Percentiles rank a stretch among this genome's conserved stretches.
Evolutionary conservation across 2,113 vertebrate genomes (phyloP).

Genomic region (Oryzias celebensis): DNA sequence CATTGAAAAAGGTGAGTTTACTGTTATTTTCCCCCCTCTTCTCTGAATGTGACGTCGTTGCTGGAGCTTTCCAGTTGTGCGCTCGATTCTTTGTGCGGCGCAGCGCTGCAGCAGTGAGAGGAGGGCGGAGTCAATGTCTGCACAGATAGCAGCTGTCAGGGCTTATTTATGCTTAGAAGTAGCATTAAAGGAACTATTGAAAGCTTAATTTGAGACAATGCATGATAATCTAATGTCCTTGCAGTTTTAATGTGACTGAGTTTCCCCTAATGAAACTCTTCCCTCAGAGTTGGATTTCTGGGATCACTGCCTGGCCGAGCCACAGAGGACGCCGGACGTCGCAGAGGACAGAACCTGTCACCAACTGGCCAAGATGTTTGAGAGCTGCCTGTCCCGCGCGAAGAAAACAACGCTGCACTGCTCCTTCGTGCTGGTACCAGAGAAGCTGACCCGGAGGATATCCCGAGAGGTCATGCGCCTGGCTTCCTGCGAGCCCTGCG

Average conservation of each 20-base stretch:
- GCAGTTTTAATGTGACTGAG: background rate
- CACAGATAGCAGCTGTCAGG: slow-evolving; percentile 17
- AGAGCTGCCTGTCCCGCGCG: slow-evolving; percentile 83
- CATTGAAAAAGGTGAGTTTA: slow-evolving; percentile 76
- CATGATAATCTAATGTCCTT: background rate
- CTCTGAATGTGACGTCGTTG: background rate
- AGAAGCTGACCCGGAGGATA: slow-evolving; percentile 80
- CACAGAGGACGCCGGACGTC: slow-evolving; percentile 70
- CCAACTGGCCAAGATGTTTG: slow-evolving; percentile 81
- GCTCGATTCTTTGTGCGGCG: slow-evolving; percentile 63
- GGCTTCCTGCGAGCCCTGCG: slow-evolving; percentile 83
- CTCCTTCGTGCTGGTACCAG: slow-evolving; percentile 84
- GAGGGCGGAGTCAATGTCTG: slow-evolving; percentile 36
- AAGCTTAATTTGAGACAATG: background rate
- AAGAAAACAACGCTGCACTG: slow-evolving; percentile 84
- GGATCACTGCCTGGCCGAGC: slow-evolving; percentile 79
- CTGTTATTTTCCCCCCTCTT: background rate
- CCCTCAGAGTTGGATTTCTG: slow-evolving; percentile 81
- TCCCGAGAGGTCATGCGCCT: slow-evolving; percentile 81
- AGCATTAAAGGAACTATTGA: too few relatives aligned
- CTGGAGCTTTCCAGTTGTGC: slow-evolving; percentile 40
- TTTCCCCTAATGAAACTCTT: background rate
- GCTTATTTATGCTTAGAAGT: too few relatives aligned
- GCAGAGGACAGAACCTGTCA: slow-evolving; percentile 79
- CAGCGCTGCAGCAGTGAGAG: slow-evolving; percentile 60